Percentiles rank a stretch among this genome's conserved stretches.
Evolutionary conservation across 2,888 invertebrate genomes (phyloP).

Genomic region (Drosophila crucigera): DNA sequence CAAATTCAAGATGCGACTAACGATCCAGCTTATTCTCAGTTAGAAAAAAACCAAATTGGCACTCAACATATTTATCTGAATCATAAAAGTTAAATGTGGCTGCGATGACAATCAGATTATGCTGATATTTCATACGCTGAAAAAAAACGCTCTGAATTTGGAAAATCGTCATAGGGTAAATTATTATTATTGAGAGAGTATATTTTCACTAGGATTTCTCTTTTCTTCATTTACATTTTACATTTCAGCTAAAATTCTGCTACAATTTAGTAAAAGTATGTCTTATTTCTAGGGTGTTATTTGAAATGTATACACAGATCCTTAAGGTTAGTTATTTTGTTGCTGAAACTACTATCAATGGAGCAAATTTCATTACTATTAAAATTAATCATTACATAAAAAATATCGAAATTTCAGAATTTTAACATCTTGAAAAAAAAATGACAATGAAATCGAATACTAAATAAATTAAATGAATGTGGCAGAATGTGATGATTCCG

Average conservation of each 20-base stretch:
- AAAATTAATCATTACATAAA: too few species aligned
- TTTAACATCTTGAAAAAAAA: background rate
- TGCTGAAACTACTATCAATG: background rate
- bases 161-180: rapidly evolving
- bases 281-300: background rate
- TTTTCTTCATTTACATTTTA: background rate
- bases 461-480: background rate
- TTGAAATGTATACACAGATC: background rate
- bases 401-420: background rate
- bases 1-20: background rate
- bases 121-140: background rate
- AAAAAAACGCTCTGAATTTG: background rate
- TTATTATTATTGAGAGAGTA: background rate
- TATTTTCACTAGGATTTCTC: background rate
- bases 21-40: background rate
- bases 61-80: background rate
- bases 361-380: background rate
- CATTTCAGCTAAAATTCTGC: background rate
- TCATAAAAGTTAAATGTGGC: background rate
- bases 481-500: background rate
- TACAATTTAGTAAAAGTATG: background rate
- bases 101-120: background rate
- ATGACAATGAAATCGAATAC: background rate
- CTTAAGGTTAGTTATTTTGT: background rate
- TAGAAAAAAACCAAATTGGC: background rate